A percentile compares a stretch with the other conserved stretches of the same genome.
phyloP scores from a whole-genome alignment of 2,113 vertebrate species.

The Garra rufa region DNA sequence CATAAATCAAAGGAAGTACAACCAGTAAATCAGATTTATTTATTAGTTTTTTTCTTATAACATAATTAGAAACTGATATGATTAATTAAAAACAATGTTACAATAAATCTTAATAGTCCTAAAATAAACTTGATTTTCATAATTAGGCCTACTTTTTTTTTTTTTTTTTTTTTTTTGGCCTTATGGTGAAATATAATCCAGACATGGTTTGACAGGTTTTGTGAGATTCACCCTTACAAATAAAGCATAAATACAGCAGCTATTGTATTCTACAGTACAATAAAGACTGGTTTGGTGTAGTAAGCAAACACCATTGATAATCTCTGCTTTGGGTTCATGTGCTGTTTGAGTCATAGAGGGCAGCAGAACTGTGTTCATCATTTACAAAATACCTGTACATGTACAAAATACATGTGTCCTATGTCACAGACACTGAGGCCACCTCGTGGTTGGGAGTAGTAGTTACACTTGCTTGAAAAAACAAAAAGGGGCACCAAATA shows the following conservation, averaged over 20 bases:
- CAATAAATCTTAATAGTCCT: no score
- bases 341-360: background rate
- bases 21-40: no score
- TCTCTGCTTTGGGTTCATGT: background rate
- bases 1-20: no score
- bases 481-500: background rate
- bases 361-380: background rate
- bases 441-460: conserved; percentile 22
- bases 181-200: background rate
- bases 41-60: no score
- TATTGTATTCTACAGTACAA: background rate
- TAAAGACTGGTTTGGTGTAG: background rate
- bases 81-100: no score
- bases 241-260: background rate
- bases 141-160: background rate
- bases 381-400: background rate
- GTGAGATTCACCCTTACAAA: background rate
- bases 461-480: background rate
- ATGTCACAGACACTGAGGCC: background rate
- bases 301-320: background rate
- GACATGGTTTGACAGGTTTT: background rate
- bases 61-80: no score
- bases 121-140: background rate
- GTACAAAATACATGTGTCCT: background rate
- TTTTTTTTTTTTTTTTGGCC: no score